A percentile compares a stretch with the other conserved stretches of the same genome.
Conservation (phyloP, 2,113 vertebrate species). For the Nesoenas mayeri region DNA sequence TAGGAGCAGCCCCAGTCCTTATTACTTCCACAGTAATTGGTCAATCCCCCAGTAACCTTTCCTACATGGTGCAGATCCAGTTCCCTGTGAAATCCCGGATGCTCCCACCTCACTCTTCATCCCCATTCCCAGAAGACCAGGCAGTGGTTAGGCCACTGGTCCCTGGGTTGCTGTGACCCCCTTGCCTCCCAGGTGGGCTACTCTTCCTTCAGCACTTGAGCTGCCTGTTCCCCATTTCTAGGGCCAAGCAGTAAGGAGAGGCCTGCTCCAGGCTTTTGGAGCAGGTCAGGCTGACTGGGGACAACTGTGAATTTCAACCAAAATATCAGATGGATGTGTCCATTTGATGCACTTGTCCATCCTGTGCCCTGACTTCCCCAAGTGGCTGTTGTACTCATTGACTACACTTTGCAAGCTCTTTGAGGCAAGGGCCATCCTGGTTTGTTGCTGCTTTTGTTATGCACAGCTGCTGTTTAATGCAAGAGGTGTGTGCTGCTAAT, state of each 20-base stretch:
- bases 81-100: not conserved
- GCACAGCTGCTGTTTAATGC: not conserved
- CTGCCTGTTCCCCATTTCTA: not conserved
- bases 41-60: not conserved
- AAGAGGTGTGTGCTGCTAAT: rapidly evolving
- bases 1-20: not conserved
- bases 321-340: not conserved
- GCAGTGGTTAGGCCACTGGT: not conserved
- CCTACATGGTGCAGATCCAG: not conserved
- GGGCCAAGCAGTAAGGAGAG: not conserved
- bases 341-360: not conserved
- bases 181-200: not conserved
- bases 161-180: rapidly evolving
- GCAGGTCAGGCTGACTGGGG: not conserved
- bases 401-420: not conserved
- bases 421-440: not conserved
- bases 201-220: not conserved
- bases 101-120: not conserved
- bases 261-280: rapidly evolving
- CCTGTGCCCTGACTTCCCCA: not conserved
- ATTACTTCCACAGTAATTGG: not conserved
- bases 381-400: not conserved
- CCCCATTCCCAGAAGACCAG: not conserved
- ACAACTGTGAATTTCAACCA: not conserved
- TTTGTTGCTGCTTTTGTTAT: not conserved